Base-by-base conservation (phyloP, 2,888 invertebrate species). In the Dryomyza anilis region DNA sequence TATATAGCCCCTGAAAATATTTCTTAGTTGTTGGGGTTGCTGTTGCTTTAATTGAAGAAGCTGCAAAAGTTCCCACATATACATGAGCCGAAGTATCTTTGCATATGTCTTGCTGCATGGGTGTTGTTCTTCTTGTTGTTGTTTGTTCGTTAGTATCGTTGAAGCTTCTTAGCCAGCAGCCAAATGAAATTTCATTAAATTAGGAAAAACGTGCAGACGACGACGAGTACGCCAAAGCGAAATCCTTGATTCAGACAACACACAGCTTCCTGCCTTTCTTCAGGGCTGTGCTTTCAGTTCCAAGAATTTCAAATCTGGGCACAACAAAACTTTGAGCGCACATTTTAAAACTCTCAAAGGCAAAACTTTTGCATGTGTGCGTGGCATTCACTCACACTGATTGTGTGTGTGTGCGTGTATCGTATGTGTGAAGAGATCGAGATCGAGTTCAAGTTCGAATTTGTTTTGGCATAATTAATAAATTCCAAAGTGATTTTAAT, bases 121-220 rank as follows among this genome's bases (percentile, higher is more conserved):
- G n/a, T n/a, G n/a, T n/a, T n/a, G n/a, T n/a, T n/a, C n/a, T n/a
- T n/a, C n/a, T n/a, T 57, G 59, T 33, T 2, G 23, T 6, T 23
- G 30, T 23, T 19, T 43, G 33, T 30, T 19, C 7, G 29, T 58
- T 45, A 14, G 46, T 56, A 23, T 29, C 29, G 50, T 52, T 50
- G 63, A 63, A 16, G 48, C 36, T 50, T 63, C 27, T 57, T 36
- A 19, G 63, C 63, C 57, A 12, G n/a, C 29, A 50, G 57, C 57
- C 23, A 39, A 76, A 76, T 76, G 73, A 73, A 76, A 76, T 78
- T 78, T 76, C 73, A 78, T 76, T 77, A 76, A 77, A 76, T 73
- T 29, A 46, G 23, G 29, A 30, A 48, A 48, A 59, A 59, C 59
- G 59, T 59, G 59, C 48, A 33, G 36, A 10, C 55, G 39, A 55